Base-by-base conservation (phyloP, 30 jellyfish, hydroid and myxozoan genomes). In the Sanderia malayensis region DNA sequence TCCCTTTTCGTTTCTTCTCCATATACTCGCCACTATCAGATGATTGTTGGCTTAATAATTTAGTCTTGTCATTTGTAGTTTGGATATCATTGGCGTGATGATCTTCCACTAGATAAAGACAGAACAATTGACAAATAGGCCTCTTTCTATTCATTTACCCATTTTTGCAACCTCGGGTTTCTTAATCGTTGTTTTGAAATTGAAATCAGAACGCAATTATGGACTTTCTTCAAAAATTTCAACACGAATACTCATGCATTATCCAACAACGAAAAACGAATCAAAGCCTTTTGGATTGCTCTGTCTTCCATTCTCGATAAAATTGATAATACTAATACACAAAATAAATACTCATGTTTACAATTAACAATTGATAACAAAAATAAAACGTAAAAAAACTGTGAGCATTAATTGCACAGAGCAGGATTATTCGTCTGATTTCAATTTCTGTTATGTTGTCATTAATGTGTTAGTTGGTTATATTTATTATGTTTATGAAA, bases 191-290 rank as follows among this genome's bases (percentile, higher is more conserved):
- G n/a, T n/a, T n/a, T 17, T 69, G 82, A 82, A 67, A 82, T 82
- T 82, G 94, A 82, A 82, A 82, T 82, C 94, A 82, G 94, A 75
- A 57, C 80, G 24, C n/a, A n/a, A n/a, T n/a, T n/a, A n/a, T n/a
- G n/a, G n/a, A n/a, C n/a, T n/a, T n/a, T n/a, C n/a, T n/a, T n/a
- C n/a, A n/a, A n/a, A n/a, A n/a, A n/a, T n/a, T n/a, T n/a, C n/a
- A n/a, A n/a, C n/a, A n/a, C n/a, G n/a, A n/a, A n/a, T n/a, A n/a
- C n/a, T n/a, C n/a, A n/a, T n/a, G n/a, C n/a, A n/a, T n/a, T n/a
- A n/a, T n/a, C n/a, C n/a, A n/a, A n/a, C n/a, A n/a, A n/a, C n/a
- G n/a, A n/a, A n/a, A n/a, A n/a, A n/a, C n/a, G n/a, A n/a, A n/a
- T n/a, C n/a, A 13, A 37, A 37, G 52, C 52, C 52, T 37, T 37